Percentiles rank a stretch among this genome's conserved stretches.
These are phyloP conservation scores for Drosophila yakuba DNA, from an alignment of 1,140 invertebrate species.

Conservation along the genomic window DNA sequence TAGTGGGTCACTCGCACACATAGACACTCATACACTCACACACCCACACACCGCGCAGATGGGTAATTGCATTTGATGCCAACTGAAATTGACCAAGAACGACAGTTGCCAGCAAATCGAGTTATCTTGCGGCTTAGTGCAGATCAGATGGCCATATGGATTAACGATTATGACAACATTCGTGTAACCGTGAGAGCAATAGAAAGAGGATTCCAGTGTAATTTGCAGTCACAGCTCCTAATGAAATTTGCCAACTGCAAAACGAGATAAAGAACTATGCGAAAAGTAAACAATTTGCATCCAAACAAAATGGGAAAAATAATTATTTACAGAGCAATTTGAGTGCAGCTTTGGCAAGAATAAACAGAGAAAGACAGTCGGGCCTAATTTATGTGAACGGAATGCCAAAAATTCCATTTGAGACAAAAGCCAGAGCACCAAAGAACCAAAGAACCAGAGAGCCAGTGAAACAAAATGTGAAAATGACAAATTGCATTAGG, in stretches of 20 bases:
- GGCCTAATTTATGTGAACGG: slow-evolving; percentile 71
- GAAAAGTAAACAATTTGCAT: slow-evolving; percentile 63
- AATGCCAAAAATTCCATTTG: slow-evolving; percentile 77
- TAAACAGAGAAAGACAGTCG: slow-evolving; percentile 22
- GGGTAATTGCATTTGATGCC: slow-evolving; percentile 46
- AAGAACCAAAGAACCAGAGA: slow-evolving; percentile 29
- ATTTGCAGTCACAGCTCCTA: slow-evolving; percentile 35
- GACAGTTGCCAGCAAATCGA: slow-evolving; percentile 27
- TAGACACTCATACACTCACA: too few species aligned
- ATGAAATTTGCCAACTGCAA: slow-evolving; percentile 27
- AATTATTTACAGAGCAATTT: slow-evolving; percentile 62
- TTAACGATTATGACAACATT: slow-evolving; percentile 32
- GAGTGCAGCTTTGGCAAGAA: slow-evolving; percentile 30
- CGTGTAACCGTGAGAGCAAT: background rate
- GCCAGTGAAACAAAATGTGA: slow-evolving; percentile 56
- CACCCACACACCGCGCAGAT: background rate
- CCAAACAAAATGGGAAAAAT: slow-evolving; percentile 56
- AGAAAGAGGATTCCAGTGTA: background rate
- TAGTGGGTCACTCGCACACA: slow-evolving; percentile 1
- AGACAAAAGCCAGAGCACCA: slow-evolving; percentile 48
- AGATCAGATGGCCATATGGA: slow-evolving; percentile 36
- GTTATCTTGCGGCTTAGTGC: slow-evolving; percentile 16
- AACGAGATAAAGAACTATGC: slow-evolving; percentile 16
- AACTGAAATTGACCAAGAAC: slow-evolving; percentile 26
- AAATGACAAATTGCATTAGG: slow-evolving; percentile 82